phyloP scores from a whole-genome alignment of 2,113 vertebrate genomes.

The Periophthalmus modestus region DNA sequence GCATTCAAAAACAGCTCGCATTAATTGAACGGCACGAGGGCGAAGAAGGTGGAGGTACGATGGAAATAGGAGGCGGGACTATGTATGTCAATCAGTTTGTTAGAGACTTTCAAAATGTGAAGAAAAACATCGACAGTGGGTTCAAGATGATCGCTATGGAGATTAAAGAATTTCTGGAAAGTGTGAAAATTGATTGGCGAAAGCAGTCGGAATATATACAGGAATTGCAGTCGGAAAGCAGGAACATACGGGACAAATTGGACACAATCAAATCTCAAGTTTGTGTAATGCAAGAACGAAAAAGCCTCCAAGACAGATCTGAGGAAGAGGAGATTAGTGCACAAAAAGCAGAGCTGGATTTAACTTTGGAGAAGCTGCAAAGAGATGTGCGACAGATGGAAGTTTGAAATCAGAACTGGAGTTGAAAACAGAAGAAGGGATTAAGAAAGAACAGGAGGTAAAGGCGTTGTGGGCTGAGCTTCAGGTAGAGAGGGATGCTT shows the following conservation, averaged over 20 bases:
- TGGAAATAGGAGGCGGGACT: background rate
- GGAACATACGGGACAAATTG: conserved; percentile 20
- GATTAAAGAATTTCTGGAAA: conserved; percentile 19
- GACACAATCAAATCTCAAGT: conserved; percentile 31
- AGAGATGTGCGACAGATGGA: conserved; percentile 35
- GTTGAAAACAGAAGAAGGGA: conserved; percentile 17
- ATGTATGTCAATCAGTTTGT: background rate
- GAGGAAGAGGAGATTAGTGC: conserved; percentile 25
- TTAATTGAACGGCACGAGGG: background rate
- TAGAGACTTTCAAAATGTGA: conserved; percentile 2
- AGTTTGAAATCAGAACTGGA: conserved; percentile 39
- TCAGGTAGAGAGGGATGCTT: conserved; percentile 23
- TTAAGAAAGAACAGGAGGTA: conserved; percentile 25
- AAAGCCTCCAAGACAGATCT: background rate
- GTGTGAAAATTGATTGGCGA: conserved; percentile 23
- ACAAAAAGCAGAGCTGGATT: conserved; percentile 26
- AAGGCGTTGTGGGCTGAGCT: conserved; percentile 22
- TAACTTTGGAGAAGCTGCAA: conserved; percentile 11
- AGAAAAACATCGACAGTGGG: conserved; percentile 10
- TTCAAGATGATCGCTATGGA: conserved; percentile 19
- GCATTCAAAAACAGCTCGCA: background rate
- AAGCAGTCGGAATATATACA: conserved; percentile 28
- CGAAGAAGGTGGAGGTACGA: background rate
- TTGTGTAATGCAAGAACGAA: conserved; percentile 15
- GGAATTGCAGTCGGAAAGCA: conserved; percentile 21